These are phyloP conservation scores for Semicossyphus pulcher DNA, from an alignment of 2,113 vertebrate species.

Conservation along the genomic window DNA sequence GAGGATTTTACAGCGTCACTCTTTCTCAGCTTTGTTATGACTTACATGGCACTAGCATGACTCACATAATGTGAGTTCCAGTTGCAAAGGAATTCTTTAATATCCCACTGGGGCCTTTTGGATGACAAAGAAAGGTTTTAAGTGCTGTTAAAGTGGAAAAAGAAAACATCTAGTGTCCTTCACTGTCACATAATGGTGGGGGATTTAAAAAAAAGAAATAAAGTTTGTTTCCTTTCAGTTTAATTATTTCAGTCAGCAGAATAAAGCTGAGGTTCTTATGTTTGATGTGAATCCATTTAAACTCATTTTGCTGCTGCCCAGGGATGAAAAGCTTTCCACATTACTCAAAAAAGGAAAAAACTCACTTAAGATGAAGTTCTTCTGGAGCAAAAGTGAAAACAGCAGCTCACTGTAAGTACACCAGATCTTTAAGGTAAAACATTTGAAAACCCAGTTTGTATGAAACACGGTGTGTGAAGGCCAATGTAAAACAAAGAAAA, in stretches of 20 bases:
- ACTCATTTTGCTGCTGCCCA: not conserved
- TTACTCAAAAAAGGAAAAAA: not conserved
- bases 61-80: constrained; percentile 31
- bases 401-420: not conserved
- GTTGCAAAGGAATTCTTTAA: constrained; percentile 20
- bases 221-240: not conserved
- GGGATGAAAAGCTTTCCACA: not conserved
- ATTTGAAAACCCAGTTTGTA: no score
- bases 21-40: constrained; percentile 27
- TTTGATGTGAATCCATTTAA: not conserved
- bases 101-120: not conserved
- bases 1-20: not conserved
- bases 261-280: not conserved
- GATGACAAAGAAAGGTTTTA: constrained; percentile 13
- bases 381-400: no score
- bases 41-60: constrained; percentile 13
- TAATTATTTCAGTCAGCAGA: not conserved
- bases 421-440: no score
- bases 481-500: no score
- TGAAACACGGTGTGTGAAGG: no score
- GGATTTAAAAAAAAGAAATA: no score
- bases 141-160: not conserved
- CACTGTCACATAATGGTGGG: not conserved
- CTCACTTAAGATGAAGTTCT: no score
- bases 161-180: constrained; percentile 6